These are phyloP conservation scores for Papilio glaucus DNA, from an alignment of 1,140 invertebrate species.

Conservation along the genomic window DNA sequence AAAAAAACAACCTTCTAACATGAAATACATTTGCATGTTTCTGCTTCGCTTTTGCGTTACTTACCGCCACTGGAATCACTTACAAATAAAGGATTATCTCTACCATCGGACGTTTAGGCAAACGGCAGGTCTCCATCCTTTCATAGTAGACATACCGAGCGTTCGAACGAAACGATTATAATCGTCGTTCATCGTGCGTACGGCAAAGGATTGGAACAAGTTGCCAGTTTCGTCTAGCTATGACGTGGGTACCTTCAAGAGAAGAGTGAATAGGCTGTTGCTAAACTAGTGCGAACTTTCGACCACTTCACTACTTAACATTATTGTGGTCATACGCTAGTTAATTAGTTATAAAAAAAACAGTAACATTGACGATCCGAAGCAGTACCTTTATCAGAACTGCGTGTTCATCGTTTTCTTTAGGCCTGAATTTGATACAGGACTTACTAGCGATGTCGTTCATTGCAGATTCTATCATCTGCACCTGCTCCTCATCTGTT, in stretches of 20 bases:
- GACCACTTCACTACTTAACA: not conserved
- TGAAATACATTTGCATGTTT: too few species aligned
- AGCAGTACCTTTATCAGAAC: conserved; percentile 71
- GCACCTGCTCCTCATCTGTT: conserved; percentile 66
- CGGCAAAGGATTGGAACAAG: too few species aligned
- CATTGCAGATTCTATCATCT: conserved; percentile 72
- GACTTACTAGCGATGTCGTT: conserved; percentile 73
- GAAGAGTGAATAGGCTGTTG: too few species aligned
- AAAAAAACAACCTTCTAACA: too few species aligned
- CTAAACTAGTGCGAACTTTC: not conserved
- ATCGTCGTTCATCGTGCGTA: too few species aligned
- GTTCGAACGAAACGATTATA: too few species aligned
- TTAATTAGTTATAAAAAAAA: not conserved
- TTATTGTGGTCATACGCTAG: not conserved
- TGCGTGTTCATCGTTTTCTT: conserved; percentile 64
- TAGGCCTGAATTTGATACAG: conserved; percentile 68
- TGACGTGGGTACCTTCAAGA: too few species aligned
- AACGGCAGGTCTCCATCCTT: too few species aligned
- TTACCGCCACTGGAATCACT: not conserved
- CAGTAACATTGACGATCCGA: not conserved
- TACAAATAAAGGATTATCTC: not conserved
- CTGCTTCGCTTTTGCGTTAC: not conserved
- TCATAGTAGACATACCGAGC: too few species aligned
- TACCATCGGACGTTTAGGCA: too few species aligned
- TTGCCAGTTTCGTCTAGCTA: too few species aligned